phyloP scores from a whole-genome alignment of 2,888 invertebrate genomes.

The Mythimna loreyi region DNA sequence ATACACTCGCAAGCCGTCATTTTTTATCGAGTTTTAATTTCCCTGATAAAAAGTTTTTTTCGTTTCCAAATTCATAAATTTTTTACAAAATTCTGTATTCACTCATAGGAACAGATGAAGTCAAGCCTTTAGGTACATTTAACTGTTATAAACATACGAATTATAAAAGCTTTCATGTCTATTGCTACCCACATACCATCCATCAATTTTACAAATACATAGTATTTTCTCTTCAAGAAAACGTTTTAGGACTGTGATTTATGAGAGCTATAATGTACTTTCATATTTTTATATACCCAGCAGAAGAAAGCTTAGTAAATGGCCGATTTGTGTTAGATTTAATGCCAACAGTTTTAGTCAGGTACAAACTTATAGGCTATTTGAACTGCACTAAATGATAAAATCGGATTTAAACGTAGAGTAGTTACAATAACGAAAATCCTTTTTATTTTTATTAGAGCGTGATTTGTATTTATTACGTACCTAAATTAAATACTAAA shows the following conservation, averaged over 20 bases:
- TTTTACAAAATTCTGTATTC: background rate
- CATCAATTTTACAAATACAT: slow-evolving; percentile 43
- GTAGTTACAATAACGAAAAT: background rate
- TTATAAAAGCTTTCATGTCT: slow-evolving; percentile 17
- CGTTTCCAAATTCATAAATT: background rate
- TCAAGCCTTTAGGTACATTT: background rate
- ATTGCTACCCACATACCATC: slow-evolving; percentile 26
- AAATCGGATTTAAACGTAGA: slow-evolving; percentile 2
- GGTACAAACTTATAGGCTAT: slow-evolving; percentile 6
- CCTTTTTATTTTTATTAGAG: slow-evolving; percentile 8
- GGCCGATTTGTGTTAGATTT: slow-evolving; percentile 40
- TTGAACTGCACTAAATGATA: slow-evolving; percentile 21
- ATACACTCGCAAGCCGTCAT: too few relatives aligned
- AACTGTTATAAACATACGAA: slow-evolving; percentile 11
- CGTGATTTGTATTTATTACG: slow-evolving; percentile 12
- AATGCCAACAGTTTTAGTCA: slow-evolving; percentile 47
- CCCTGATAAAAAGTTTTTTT: background rate
- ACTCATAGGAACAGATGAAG: background rate
- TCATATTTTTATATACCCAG: slow-evolving; percentile 36
- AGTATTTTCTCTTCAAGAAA: slow-evolving; percentile 25
- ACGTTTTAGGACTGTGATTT: slow-evolving; percentile 43
- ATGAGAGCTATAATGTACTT: slow-evolving; percentile 43
- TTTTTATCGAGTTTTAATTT: background rate
- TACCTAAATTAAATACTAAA: slow-evolving; percentile 7
- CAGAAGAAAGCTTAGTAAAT: slow-evolving; percentile 46